These are phyloP conservation scores for Drosophila tropicalis DNA, from an alignment of 1,140 invertebrate genomes.

Conservation along the genomic window DNA sequence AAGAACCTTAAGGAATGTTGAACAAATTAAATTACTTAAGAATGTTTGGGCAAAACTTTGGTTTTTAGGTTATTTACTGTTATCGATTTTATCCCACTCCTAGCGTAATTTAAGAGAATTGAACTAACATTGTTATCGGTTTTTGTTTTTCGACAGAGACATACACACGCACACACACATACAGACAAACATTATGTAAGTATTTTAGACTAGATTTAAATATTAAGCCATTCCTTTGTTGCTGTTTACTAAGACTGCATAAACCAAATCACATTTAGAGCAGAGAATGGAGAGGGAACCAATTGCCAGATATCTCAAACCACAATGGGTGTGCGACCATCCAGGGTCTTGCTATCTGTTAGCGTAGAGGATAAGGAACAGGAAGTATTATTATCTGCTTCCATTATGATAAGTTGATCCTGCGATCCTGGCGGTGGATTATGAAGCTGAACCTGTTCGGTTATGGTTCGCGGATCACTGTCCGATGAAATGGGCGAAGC, in stretches of 20 bases:
- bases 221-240: conserved; percentile 54
- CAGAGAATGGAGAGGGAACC: conserved; percentile 37
- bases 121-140: not conserved
- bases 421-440: conserved; percentile 43
- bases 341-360: conserved; percentile 79
- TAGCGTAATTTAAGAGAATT: conserved; percentile 1
- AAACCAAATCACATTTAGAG: conserved; percentile 71
- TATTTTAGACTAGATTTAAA: conserved; percentile 68
- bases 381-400: conserved; percentile 75
- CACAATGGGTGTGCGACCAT: conserved; percentile 77
- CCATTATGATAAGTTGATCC: conserved; percentile 31
- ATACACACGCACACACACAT: conserved; percentile 57
- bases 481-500: conserved; percentile 42
- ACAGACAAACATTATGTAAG: conserved; percentile 65
- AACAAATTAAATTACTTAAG: too few species aligned
- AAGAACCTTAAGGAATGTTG: too few species aligned
- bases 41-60: not conserved
- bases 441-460: conserved; percentile 72
- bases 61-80: not conserved
- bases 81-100: not conserved
- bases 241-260: conserved; percentile 51
- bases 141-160: conserved; percentile 35
- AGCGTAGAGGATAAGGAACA: conserved; percentile 79
- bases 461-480: conserved; percentile 60
- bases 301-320: conserved; percentile 42